These are phyloP conservation scores for Chondrosia reniformis DNA, from an alignment of 37 sponge, comb jelly and placozoan genomes.

Conservation along the genomic window DNA sequence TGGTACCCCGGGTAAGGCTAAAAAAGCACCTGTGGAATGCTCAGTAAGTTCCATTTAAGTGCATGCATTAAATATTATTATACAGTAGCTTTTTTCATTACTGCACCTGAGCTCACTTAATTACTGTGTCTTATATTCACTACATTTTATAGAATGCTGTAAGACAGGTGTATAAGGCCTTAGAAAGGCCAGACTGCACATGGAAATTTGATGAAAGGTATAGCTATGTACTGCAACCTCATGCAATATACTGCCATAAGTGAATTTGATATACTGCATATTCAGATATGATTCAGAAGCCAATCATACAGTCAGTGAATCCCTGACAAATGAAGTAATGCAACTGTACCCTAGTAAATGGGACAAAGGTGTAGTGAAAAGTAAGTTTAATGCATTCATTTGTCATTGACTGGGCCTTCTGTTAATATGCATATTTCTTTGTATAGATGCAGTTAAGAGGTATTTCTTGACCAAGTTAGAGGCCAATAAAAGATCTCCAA, in stretches of 20 bases:
- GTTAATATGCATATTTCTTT: too few relatives aligned
- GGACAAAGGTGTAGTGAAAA: neutral
- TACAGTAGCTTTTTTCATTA: neutral
- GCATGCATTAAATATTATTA: neutral
- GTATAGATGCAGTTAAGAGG: constrained; percentile 21
- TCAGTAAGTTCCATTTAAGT: neutral
- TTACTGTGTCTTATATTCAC: neutral
- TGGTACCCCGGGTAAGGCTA: too few relatives aligned
- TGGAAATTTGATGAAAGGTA: constrained; percentile 4
- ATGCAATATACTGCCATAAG: neutral
- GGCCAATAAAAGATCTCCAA: neutral
- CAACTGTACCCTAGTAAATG: neutral
- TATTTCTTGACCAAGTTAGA: constrained; percentile 2
- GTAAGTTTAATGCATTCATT: too few relatives aligned
- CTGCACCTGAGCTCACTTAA: too few relatives aligned
- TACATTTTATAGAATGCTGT: neutral
- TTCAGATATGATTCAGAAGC: constrained; percentile 2
- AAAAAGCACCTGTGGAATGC: neutral
- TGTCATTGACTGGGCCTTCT: too few relatives aligned
- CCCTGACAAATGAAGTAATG: neutral
- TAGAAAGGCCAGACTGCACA: neutral
- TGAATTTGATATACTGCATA: neutral
- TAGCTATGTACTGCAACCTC: neutral
- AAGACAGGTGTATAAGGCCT: constrained; percentile 1
- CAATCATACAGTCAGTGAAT: neutral